Evolutionary conservation across 2,888 invertebrate genomes (phyloP).

Genomic region (Lasioglossum vierecki): DNA sequence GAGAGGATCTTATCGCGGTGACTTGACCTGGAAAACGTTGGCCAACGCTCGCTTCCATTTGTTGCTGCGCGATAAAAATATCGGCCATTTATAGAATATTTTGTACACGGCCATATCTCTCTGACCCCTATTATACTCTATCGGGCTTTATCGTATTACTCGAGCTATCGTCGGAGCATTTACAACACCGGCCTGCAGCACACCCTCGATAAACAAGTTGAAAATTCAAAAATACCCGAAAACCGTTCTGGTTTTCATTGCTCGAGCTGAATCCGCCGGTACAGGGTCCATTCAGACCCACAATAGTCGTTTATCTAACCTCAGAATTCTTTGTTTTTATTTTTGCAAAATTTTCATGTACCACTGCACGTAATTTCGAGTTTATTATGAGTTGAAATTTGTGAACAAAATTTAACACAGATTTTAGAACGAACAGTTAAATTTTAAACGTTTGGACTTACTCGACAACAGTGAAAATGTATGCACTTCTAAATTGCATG

Average conservation of each 20-base stretch:
- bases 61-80: slow-evolving; percentile 51
- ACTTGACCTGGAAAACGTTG: slow-evolving; percentile 68
- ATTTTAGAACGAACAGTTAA: neutral
- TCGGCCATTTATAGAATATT: slow-evolving; percentile 27
- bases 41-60: slow-evolving; percentile 29
- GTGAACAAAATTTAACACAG: neutral
- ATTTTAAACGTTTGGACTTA: too few relatives aligned
- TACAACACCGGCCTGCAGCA: neutral
- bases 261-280: neutral
- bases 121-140: neutral
- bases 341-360: neutral
- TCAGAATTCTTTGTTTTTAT: neutral
- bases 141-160: neutral
- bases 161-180: neutral
- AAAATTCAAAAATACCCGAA: neutral
- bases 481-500: neutral
- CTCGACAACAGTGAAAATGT: neutral
- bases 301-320: neutral
- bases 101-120: slow-evolving; percentile 15
- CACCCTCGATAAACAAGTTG: neutral
- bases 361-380: neutral
- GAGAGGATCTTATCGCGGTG: slow-evolving; percentile 62
- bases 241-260: neutral
- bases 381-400: neutral
- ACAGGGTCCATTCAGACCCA: neutral